Base-by-base conservation (phyloP, 1,140 invertebrate species). In the Drosophila ironensis region DNA sequence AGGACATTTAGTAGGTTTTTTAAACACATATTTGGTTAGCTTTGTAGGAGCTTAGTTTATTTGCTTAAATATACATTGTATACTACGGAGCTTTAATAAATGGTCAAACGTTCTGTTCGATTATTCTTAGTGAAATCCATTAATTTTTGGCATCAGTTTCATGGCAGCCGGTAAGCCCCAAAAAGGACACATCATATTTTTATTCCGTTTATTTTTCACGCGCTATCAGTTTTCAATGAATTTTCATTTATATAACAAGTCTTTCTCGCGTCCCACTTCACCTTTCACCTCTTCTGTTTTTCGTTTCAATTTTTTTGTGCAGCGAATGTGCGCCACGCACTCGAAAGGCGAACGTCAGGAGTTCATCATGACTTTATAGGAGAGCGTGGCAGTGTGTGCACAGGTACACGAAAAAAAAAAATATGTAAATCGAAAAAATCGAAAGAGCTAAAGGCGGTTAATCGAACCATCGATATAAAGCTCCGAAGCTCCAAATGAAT, bases 161-260 rank as follows among this genome's bases (percentile, higher is more conserved):
- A 25, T 52, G 30, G 30, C 14, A 33, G 30, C 35, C 35, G 27
- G 33, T 56, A 42, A 42, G 24, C 45, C 40, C 40, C 68, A 66
- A 48, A 56, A 72, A 52, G 40, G 45, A 52, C 50, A 73, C 61
- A 61, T 73, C 46, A 84, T 78, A 42, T 72, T 70, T 72, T 45
- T 66, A 42, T 78, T 77, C 84, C 57, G 69, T 82, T 82, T 82
- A 82, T 84, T 80, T 78, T 84, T 74, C 70, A 84, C 78, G 72
- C 80, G 70, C 78, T 84, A 84, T 84, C 78, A 80, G 78, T 72
- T 84, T 84, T 84, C 78, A 84, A 84, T 84, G 74, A 72, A 86
- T 86, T 84, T 84, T 74, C 74, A 86, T 69, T 73, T 74, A 70
- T 86, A 52, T 45, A 77, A 61, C 67, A 60, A 52, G 41, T 67